A percentile compares a stretch with the other conserved stretches of the same genome.
phyloP scores from a whole-genome alignment of 2,113 vertebrate species.

The Myanophis thanlyinensis region DNA sequence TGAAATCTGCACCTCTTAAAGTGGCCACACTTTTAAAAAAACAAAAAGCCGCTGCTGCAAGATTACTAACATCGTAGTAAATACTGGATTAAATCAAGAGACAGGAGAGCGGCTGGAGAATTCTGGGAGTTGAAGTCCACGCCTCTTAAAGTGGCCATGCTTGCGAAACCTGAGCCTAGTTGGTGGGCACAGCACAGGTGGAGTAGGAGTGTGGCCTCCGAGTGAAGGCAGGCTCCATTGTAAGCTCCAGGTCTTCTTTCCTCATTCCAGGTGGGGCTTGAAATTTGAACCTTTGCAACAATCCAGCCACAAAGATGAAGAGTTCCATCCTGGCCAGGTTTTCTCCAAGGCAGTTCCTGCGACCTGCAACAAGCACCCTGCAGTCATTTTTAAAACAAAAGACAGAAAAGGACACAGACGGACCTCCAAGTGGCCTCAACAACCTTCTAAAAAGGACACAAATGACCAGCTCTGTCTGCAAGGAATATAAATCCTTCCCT shows the following conservation, averaged over 20 bases:
- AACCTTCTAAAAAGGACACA: too few species aligned
- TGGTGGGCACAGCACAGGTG: constrained; percentile 46
- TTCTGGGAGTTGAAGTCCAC: neutral
- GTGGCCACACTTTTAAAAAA: too few species aligned
- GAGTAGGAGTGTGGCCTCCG: constrained; percentile 51
- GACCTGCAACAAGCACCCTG: constrained; percentile 46
- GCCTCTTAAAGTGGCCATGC: neutral
- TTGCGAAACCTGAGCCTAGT: neutral
- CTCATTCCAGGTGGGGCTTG: constrained; percentile 40
- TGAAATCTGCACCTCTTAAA: too few species aligned
- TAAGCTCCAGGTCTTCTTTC: constrained; percentile 51
- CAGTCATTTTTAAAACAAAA: neutral
- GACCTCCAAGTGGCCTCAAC: too few species aligned
- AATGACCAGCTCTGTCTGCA: too few species aligned
- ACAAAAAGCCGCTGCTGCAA: too few species aligned
- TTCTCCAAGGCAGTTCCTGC: constrained; percentile 62
- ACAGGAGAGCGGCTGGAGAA: neutral
- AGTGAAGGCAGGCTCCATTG: constrained; percentile 44
- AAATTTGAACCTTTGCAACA: constrained; percentile 69
- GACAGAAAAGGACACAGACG: neutral
- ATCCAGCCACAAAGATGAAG: constrained; percentile 69
- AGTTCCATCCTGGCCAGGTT: constrained; percentile 68
- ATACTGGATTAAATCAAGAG: too few species aligned
- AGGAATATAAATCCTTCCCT: too few species aligned
- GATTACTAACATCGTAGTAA: too few species aligned